phyloP scores from a whole-genome alignment of 2,888 invertebrate genomes.

The Caradrina kadenii region DNA sequence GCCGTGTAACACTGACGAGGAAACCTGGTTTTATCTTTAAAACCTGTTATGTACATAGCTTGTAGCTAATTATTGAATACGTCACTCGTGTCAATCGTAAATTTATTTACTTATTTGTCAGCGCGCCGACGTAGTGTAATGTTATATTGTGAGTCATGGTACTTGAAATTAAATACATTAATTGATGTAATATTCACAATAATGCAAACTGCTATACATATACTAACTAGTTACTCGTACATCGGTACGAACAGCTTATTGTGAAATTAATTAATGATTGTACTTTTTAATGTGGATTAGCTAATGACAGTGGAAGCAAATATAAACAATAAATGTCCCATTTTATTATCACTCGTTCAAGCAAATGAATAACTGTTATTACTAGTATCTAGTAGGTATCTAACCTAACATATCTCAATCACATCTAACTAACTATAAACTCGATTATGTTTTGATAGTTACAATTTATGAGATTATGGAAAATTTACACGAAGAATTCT shows the following conservation, averaged over 20 bases:
- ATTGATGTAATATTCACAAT: slow-evolving; percentile 39
- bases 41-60: slow-evolving; percentile 64
- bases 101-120: slow-evolving; percentile 67
- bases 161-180: slow-evolving; percentile 66
- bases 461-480: slow-evolving; percentile 19
- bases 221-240: slow-evolving; percentile 8
- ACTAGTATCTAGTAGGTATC: not conserved
- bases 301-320: slow-evolving; percentile 18
- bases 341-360: slow-evolving; percentile 19
- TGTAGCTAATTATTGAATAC: slow-evolving; percentile 64
- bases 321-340: slow-evolving; percentile 19
- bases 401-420: no score
- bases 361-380: slow-evolving; percentile 5
- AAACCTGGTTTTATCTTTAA: slow-evolving; percentile 79
- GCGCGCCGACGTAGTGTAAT: slow-evolving; percentile 61
- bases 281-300: slow-evolving; percentile 26
- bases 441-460: slow-evolving; percentile 14
- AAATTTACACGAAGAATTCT: slow-evolving; percentile 16
- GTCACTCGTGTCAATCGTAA: slow-evolving; percentile 64
- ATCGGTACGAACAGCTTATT: slow-evolving; percentile 19
- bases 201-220: not conserved
- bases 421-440: not conserved
- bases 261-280: slow-evolving; percentile 20
- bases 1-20: slow-evolving; percentile 80
- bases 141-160: slow-evolving; percentile 69